Evolutionary conservation across 2,113 vertebrate species (phyloP).

Genomic region (pig (Sus scrofa)): T2T-Sscrofa CM000819.6:129179001-129179500

Average conservation of each 20-base stretch:
- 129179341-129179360: too few relatives aligned
- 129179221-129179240: too few relatives aligned
- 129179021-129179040: background rate
- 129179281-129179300: too few relatives aligned
- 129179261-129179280: too few relatives aligned
- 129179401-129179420: too few relatives aligned
- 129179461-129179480: background rate
- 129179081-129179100: background rate
- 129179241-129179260: too few relatives aligned
- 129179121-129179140: background rate
- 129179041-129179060: background rate
- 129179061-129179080: background rate
- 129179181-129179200: background rate
- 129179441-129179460: too few relatives aligned
- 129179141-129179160: background rate
- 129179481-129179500: background rate
- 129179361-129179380: too few relatives aligned
- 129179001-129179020: background rate
- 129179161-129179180: background rate
- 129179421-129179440: too few relatives aligned
- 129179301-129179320: too few relatives aligned
- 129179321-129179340: too few relatives aligned
- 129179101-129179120: background rate
- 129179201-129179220: slow-evolving; percentile 36
- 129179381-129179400: too few relatives aligned